Evolutionary conservation across 2,888 invertebrate species (phyloP).

Genomic region (Macrosiphum euphorbiae): DNA sequence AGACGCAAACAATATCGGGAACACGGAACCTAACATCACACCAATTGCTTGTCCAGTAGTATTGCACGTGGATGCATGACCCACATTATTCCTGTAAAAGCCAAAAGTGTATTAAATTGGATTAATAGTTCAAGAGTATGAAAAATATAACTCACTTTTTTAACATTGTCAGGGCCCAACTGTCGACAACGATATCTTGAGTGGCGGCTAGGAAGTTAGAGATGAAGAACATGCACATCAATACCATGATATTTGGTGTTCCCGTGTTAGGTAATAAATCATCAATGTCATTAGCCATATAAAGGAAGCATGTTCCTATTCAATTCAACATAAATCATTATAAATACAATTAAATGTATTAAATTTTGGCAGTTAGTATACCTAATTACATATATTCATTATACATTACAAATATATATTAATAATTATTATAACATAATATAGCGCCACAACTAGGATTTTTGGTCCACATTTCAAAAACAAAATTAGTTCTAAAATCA

Average conservation of each 20-base stretch:
- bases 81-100: constrained; percentile 84
- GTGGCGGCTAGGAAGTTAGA: constrained; percentile 41
- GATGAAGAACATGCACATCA: constrained; percentile 42
- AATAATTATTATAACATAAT: neutral
- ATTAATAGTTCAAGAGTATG: neutral
- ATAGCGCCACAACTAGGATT: neutral
- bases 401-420: neutral
- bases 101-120: neutral
- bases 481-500: neutral
- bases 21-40: constrained; percentile 94
- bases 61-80: constrained; percentile 98
- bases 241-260: constrained; percentile 1
- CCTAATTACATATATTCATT: neutral
- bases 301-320: neutral
- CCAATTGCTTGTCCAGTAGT: constrained; percentile 98
- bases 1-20: constrained; percentile 96
- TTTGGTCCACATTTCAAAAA: neutral
- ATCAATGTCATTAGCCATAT: constrained; percentile 32
- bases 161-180: constrained; percentile 60
- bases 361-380: neutral
- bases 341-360: neutral
- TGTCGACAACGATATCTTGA: constrained; percentile 58
- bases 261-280: constrained; percentile 3
- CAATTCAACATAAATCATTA: neutral
- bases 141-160: constrained; percentile 59